Conservation (phyloP, 2,113 vertebrate species). For the Ahaetulla prasina region DNA sequence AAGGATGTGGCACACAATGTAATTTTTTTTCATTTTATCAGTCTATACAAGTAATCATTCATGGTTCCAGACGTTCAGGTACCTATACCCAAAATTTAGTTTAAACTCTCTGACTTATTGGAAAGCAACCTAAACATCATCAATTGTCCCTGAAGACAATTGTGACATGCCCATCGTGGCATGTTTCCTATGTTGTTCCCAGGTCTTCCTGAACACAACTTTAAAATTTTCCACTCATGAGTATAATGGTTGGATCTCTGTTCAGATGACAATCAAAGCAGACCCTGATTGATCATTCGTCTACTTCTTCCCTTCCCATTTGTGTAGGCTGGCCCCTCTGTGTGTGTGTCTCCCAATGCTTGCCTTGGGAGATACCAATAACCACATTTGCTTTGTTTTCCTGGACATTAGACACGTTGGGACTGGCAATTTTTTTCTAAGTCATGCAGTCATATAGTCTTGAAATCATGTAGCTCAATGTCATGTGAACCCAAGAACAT, state of each 20-base stretch:
- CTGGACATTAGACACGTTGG: neutral
- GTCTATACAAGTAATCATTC: neutral
- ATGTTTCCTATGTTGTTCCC: neutral
- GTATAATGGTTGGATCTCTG: neutral
- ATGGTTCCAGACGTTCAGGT: neutral
- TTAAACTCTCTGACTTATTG: neutral
- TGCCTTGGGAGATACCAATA: neutral
- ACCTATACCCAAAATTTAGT: neutral
- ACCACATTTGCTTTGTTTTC: neutral
- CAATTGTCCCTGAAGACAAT: neutral
- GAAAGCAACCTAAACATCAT: no score
- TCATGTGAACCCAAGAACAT: neutral
- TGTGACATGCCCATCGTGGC: neutral
- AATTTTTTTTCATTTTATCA: neutral
- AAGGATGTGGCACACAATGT: neutral
- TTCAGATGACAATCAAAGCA: neutral
- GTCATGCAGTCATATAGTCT: neutral
- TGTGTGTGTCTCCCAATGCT: neutral
- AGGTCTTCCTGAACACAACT: neutral
- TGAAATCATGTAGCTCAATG: neutral
- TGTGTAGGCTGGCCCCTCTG: neutral
- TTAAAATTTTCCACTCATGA: neutral
- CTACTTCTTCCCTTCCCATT: neutral
- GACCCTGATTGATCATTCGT: no score
- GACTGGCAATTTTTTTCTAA: neutral